Evolutionary conservation across 2,888 invertebrate genomes (phyloP).

Genomic region (Limnephilus marmoratus): DNA sequence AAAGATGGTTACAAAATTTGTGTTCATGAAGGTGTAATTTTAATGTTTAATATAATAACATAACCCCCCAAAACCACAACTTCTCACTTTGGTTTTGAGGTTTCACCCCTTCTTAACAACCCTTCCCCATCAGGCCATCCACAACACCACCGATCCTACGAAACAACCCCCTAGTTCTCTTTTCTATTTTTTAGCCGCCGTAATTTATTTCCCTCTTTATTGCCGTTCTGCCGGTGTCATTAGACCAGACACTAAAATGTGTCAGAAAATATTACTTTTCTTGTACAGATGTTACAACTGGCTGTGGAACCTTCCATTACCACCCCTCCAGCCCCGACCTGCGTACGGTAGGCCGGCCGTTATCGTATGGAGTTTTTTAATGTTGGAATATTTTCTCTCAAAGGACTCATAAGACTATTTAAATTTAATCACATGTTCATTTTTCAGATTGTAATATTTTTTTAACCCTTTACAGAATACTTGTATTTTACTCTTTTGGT

Average conservation of each 20-base stretch:
- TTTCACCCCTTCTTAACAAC: background rate
- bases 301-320: background rate
- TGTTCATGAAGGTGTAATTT: background rate
- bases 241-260: constrained; percentile 27
- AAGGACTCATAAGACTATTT: too few relatives aligned
- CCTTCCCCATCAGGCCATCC: background rate
- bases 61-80: background rate
- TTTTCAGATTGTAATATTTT: too few relatives aligned
- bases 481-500: too few relatives aligned
- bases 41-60: background rate
- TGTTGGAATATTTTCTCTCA: background rate
- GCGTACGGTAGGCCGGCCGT: background rate
- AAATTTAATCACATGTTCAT: too few relatives aligned
- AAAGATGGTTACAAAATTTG: background rate
- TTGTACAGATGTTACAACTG: constrained; percentile 3
- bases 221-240: constrained; percentile 23
- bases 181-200: background rate
- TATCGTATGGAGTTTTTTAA: background rate
- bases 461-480: too few relatives aligned
- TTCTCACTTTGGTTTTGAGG: background rate
- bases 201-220: constrained; percentile 31
- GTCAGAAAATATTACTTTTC: constrained; percentile 3
- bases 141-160: background rate
- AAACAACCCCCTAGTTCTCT: background rate
- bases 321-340: background rate